phyloP scores from a whole-genome alignment of 2,888 invertebrate genomes.

The Ormyrus rosae region DNA sequence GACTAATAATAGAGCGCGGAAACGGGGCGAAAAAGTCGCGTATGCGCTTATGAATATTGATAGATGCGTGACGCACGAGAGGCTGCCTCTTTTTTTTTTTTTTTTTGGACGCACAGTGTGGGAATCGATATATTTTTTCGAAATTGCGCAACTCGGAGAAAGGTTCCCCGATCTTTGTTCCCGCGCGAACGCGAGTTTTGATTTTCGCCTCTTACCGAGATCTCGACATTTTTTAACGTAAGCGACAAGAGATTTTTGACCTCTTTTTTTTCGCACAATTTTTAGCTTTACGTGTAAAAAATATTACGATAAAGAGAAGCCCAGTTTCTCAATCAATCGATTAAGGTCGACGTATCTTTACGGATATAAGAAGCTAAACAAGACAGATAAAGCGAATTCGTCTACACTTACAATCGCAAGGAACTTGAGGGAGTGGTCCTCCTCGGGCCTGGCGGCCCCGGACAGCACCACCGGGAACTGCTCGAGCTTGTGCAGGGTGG shows the following conservation, averaged over 20 bases:
- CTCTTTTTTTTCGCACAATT: no score
- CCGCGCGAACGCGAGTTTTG: no score
- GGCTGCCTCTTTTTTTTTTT: background rate
- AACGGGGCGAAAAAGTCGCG: background rate
- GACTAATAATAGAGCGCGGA: conserved; percentile 25
- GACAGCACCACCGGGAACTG: conserved; percentile 69
- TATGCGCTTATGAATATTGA: conserved; percentile 35
- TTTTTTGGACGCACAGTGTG: no score
- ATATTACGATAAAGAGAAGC: no score
- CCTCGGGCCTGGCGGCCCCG: conserved; percentile 69
- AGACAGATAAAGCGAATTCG: no score
- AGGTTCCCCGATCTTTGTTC: background rate
- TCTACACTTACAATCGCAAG: conserved; percentile 72
- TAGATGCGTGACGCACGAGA: conserved; percentile 29
- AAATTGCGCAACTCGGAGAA: conserved; percentile 5
- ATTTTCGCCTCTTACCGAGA: no score
- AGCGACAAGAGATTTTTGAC: no score
- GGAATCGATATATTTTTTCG: background rate
- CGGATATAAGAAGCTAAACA: no score
- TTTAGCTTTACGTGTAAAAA: no score
- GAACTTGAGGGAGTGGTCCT: conserved; percentile 71
- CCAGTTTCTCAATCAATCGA: no score
- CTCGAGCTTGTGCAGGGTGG: conserved; percentile 64
- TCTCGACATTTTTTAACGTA: no score
- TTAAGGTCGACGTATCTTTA: no score